Base-by-base conservation (phyloP, 1,140 invertebrate species). In the Pseudobourletiella spinata region DNA sequence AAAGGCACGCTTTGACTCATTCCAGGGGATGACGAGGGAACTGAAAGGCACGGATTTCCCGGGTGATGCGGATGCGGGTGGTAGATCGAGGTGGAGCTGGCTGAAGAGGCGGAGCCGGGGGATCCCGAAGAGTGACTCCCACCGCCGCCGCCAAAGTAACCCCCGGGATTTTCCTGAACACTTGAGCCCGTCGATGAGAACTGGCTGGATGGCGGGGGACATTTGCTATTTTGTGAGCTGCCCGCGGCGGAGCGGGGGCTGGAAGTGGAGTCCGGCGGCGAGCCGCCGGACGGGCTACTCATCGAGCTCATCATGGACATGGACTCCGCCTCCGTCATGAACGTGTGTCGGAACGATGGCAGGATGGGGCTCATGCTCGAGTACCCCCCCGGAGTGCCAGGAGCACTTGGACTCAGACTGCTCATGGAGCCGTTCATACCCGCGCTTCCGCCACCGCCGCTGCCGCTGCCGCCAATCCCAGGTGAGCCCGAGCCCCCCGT, bases 381-480 rank as follows among this genome's bases (percentile, higher is more conserved):
- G 22, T 71, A 65, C 60, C 71, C 72, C 61, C 70, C 72, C 51
- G 74, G 72, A 48, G 71, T 72, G n/a, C 64, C 67, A 26, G 61
- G 71, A 16, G 68, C 3, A 2, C 74, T 75, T 8, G 64, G 14
- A 2, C 82, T 82, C 72, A 42, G 51, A 24, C 48, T 51, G n/a
- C 35, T 57, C 30, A 4, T 42, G 22, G 3, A 3, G 43, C 32
- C 3, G 58, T 48, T 62, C 15, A 54, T 59, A 52, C 32, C 57
- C 1, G 18, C 24, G 20, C 35, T 46, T 30, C 50, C 44, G 24
- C 50, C 59, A 1, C 59, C 59, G n/a, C 35, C 26, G 22, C 56
- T 55, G 20, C 50, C 39, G 56, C 48, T 63, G 29, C 50, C 54
- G n/a, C n/a, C n/a, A 29, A 16, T 22, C 4, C 50, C 22, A 52